Base-by-base conservation (phyloP, 2,113 vertebrate species). In the Triplophysa tibetana region DNA sequence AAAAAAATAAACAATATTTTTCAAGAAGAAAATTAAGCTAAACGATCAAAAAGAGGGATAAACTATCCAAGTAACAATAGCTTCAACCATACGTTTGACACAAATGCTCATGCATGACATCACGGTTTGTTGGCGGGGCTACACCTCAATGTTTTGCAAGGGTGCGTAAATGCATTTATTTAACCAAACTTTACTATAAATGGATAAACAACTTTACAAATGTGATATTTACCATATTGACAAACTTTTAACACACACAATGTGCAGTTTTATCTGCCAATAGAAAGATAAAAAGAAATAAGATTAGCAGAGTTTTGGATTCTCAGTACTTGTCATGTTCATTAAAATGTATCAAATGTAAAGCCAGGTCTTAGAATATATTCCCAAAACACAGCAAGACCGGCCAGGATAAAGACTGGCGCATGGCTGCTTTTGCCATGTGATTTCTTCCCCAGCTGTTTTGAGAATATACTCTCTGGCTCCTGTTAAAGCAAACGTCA, bases 311-410 rank as follows among this genome's bases (percentile, higher is more conserved):
- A 79, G 87, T 79, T 88, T 82, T 70, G 73, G 67, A 83, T 80
- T 85, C 81, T 81, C 89, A 68, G 81, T 87, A 81, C 69, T 81
- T 79, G 77, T 79, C 84, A 87, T 80, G 87, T 87, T 89, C 83
- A 91, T 90, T 90, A 90, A 78, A 92, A 90, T 88, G 83, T 88
- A 89, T 92, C 90, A 90, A 87, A 92, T 88, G 88, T 85, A 81
- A 82, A 81, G 85, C 88, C 89, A 89, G 79, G 84, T 88, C 84
- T 88, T 86, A 78, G 84, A 87, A 88, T 85, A 85, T 73, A 87
- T 89, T 90, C 86, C 85, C 89, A 76, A 79, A 87, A 74, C 64
- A 70, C 84, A 72, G 89, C 81, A 82, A 86, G 86, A 72, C 13
- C 52, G 60, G 72, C 81, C 61, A 84, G 83, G 88, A 90, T 88